Conservation (phyloP, 2,113 vertebrate species). For the Perccottus glenii region DNA sequence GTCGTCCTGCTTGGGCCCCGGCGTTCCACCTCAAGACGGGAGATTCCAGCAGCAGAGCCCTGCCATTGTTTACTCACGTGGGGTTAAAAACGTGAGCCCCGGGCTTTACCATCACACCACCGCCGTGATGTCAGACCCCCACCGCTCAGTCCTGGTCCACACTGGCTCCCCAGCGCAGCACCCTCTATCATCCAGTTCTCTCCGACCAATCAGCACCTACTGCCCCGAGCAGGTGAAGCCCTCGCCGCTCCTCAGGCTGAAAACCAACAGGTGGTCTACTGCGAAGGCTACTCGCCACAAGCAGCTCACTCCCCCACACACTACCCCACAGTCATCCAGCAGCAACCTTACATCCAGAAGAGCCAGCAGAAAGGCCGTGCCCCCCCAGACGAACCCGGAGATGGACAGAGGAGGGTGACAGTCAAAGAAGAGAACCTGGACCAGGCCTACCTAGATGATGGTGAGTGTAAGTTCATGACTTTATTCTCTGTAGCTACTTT, state of each 20-base stretch:
- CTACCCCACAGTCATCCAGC: constrained; percentile 93
- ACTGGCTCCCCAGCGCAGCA: constrained; percentile 87
- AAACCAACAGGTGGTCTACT: constrained; percentile 91
- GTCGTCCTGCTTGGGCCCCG: constrained; percentile 87
- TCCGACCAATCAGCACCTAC: constrained; percentile 86
- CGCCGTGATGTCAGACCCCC: constrained; percentile 84
- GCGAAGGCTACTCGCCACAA: constrained; percentile 82
- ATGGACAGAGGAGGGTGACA: constrained; percentile 82
- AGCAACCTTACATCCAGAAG: constrained; percentile 80
- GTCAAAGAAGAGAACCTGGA: constrained; percentile 97
- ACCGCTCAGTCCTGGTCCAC: constrained; percentile 94
- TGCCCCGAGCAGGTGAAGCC: constrained; percentile 78
- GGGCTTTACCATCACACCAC: constrained; percentile 83
- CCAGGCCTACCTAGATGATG: constrained; percentile 97
- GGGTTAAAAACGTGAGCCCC: constrained; percentile 85
- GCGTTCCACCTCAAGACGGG: constrained; percentile 79
- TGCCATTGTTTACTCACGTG: constrained; percentile 87
- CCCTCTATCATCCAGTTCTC: constrained; percentile 94
- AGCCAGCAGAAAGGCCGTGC: constrained; percentile 64
- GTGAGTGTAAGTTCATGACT: constrained; percentile 81
- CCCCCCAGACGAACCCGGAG: constrained; percentile 67
- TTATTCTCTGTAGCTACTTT: constrained; percentile 29
- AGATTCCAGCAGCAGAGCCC: constrained; percentile 90
- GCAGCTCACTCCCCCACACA: constrained; percentile 73
- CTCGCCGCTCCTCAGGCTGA: constrained; percentile 82